These are phyloP conservation scores for Calcarius lapponicus DNA, from an alignment of 2,797 vertebrate species.

Conservation along the genomic window DNA sequence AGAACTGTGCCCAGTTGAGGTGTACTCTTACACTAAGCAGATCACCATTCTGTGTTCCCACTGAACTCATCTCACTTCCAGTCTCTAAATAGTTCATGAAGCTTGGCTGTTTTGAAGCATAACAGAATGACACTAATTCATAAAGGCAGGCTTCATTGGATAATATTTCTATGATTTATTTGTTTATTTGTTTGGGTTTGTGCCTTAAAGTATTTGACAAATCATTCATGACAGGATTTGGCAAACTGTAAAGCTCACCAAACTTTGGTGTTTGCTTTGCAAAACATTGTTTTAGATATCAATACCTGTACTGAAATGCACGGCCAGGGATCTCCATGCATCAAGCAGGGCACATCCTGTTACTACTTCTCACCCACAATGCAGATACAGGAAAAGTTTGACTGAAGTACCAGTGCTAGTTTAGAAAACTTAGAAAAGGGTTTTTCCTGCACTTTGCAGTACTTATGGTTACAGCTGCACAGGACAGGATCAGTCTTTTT, in stretches of 20 bases:
- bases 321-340: neutral
- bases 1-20: neutral
- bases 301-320: neutral
- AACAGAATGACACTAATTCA: neutral
- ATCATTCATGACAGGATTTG: conserved; percentile 29
- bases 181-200: conserved; percentile 33
- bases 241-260: neutral
- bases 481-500: neutral
- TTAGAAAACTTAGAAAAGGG: neutral
- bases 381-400: neutral
- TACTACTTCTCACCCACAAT: neutral
- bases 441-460: neutral
- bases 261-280: neutral
- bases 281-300: neutral
- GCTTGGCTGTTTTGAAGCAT: neutral
- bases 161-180: conserved; percentile 31
- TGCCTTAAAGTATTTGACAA: conserved; percentile 27
- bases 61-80: neutral
- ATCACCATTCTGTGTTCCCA: neutral
- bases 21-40: neutral
- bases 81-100: neutral
- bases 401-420: neutral
- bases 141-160: conserved; percentile 27
- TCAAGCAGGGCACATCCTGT: neutral
- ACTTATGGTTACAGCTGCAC: neutral